Base-by-base conservation (phyloP, 2,888 invertebrate species). In the Chymomyza caudatula region DNA sequence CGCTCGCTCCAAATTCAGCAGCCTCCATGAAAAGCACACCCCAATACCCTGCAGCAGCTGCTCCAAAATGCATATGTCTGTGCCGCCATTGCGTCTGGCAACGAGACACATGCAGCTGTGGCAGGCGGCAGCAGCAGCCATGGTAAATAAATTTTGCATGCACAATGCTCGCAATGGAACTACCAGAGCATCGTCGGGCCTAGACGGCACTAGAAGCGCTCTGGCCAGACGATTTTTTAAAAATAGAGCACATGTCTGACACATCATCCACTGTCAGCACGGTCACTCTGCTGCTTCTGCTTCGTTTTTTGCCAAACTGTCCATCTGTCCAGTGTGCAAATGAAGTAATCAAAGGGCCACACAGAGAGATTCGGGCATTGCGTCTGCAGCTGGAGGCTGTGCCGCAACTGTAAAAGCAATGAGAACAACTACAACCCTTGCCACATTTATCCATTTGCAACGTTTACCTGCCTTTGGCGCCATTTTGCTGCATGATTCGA, bases 61-160 rank as follows among this genome's bases (percentile, higher is more conserved):
- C 52, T 61, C 43, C 43, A 25, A 63, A 69, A 67, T 76, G 67
- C 71, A 74, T 69, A 66, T 62, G 56, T 23, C 61, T 56, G 37
- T 43, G 80, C 67, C 76, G 82, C 78, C 78, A 67, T 65, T 79
- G 77, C 79, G 79, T 85, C 84, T 80, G 86, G 84, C 69, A 65
- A 83, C 77, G 73, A 82, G 83, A 82, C 83, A 77, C 80, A 80
- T 77, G 77, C 78, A 57, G 52, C 78, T n/a, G n/a, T n/a, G n/a
- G 47, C 58, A 47, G 17, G 58, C 59, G 47, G 67, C 61, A 63
- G 64, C 67, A 69, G 65, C 78, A 81, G 84, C 74, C 85, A 69
- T 75, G 77, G 79, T 69, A 74, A 79, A 83, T 81, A 83, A 81
- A 85, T 85, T 77, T 74, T 73, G 73, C 69, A 74, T 74, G 78